phyloP scores from a whole-genome alignment of 2,888 invertebrate genomes.

The Metacarcinus magister region DNA sequence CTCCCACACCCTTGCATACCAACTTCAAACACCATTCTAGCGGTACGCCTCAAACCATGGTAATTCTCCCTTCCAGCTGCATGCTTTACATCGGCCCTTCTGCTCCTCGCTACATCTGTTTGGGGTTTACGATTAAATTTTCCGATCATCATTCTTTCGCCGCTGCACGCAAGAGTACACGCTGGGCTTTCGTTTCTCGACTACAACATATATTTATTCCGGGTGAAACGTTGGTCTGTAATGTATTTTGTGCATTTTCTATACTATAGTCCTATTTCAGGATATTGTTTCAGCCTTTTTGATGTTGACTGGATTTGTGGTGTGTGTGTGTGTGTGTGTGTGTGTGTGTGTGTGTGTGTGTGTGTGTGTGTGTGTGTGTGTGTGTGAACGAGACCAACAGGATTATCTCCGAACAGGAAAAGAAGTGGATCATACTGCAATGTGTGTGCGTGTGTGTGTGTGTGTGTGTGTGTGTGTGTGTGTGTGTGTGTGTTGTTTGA shows the following conservation, averaged over 20 bases:
- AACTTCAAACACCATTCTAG: constrained; percentile 17
- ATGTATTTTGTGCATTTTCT: neutral
- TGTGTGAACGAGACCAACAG: neutral
- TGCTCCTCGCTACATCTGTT: neutral
- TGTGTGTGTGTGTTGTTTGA: neutral
- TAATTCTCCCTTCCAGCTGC: neutral
- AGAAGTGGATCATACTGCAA: too few relatives aligned
- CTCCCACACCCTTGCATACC: neutral
- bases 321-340: constrained; percentile 15
- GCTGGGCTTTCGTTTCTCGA: neutral
- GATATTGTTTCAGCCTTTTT: neutral
- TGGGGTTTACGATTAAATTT: neutral
- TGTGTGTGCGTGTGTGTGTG: neutral
- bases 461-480: neutral
- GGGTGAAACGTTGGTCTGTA: neutral
- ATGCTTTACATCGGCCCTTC: neutral
- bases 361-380: constrained; percentile 26
- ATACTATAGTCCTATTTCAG: neutral
- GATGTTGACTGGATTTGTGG: too few relatives aligned
- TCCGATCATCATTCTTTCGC: neutral
- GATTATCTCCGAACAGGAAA: too few relatives aligned
- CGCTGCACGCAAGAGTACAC: neutral
- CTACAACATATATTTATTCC: neutral
- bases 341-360: constrained; percentile 16
- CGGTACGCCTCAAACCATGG: neutral